Evolutionary conservation across 2,113 vertebrate species (phyloP).

Genomic region (Sisor rabdophorus): DNA sequence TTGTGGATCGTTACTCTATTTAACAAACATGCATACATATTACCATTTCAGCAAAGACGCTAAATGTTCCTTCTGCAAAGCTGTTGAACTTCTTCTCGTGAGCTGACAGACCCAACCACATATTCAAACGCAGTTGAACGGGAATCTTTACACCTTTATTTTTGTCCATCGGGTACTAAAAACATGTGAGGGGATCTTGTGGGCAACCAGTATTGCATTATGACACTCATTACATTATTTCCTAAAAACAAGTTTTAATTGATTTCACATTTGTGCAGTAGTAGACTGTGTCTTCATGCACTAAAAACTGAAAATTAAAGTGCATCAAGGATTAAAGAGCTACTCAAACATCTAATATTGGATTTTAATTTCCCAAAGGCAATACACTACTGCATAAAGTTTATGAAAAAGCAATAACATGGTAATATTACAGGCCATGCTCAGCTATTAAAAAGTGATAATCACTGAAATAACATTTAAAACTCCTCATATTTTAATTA

Average conservation of each 20-base stretch:
- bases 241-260: background rate
- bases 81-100: slow-evolving; percentile 93
- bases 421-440: background rate
- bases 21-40: background rate
- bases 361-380: background rate
- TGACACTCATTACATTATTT: background rate
- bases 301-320: slow-evolving; percentile 8
- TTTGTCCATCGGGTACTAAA: slow-evolving; percentile 91
- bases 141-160: slow-evolving; percentile 82
- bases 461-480: background rate
- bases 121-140: slow-evolving; percentile 81
- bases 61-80: slow-evolving; percentile 89
- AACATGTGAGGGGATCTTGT: slow-evolving; percentile 81
- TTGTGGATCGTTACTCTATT: background rate
- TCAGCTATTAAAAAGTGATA: background rate
- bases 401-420: background rate
- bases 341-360: background rate
- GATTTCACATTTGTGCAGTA: background rate
- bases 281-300: background rate
- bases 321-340: background rate
- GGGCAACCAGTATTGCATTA: background rate
- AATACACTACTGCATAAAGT: background rate
- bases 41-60: slow-evolving; percentile 90
- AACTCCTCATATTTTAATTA: background rate
- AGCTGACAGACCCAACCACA: slow-evolving; percentile 90